Percentiles rank a stretch among this genome's conserved stretches.
These are phyloP conservation scores for Coleophora flavipennella DNA, from an alignment of 2,888 invertebrate genomes.

Conservation along the genomic window DNA sequence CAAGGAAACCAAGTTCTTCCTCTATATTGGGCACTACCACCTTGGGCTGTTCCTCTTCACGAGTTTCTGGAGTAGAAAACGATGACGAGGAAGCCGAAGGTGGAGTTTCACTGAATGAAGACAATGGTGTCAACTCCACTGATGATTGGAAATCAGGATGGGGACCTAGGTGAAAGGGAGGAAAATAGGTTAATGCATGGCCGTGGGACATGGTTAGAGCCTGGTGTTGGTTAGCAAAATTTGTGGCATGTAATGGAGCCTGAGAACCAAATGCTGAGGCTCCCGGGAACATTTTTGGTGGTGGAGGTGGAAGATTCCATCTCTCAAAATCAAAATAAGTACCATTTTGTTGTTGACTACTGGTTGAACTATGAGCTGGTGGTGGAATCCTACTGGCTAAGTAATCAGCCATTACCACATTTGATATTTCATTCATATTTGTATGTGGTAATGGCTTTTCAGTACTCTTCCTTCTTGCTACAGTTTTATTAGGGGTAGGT, in stretches of 20 bases:
- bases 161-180: conserved; percentile 81
- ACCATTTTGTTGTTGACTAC: conserved; percentile 74
- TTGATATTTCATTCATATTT: conserved; percentile 69
- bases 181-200: conserved; percentile 82
- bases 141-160: conserved; percentile 78
- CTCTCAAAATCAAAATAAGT: conserved; percentile 86
- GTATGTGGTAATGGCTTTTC: conserved; percentile 60
- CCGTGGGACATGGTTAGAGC: conserved; percentile 78
- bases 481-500: conserved; percentile 27
- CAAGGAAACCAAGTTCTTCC: conserved; percentile 87
- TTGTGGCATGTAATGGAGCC: conserved; percentile 67
- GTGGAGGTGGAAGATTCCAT: conserved; percentile 82
- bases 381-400: conserved; percentile 77
- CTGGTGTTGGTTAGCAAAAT: conserved; percentile 75
- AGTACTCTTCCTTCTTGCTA: conserved; percentile 74
- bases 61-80: conserved; percentile 69
- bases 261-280: conserved; percentile 74
- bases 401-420: conserved; percentile 70
- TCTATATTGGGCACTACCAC: conserved; percentile 92
- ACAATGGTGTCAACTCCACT: conserved; percentile 76
- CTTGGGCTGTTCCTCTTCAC: conserved; percentile 82
- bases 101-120: conserved; percentile 72
- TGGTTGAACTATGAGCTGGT: conserved; percentile 79
- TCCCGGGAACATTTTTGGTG: conserved; percentile 78
- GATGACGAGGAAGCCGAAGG: conserved; percentile 72